Percentiles rank a stretch among this genome's conserved stretches.
phyloP scores from a whole-genome alignment of 2,888 invertebrate genomes.

The Acrocyrtus sp. region DNA sequence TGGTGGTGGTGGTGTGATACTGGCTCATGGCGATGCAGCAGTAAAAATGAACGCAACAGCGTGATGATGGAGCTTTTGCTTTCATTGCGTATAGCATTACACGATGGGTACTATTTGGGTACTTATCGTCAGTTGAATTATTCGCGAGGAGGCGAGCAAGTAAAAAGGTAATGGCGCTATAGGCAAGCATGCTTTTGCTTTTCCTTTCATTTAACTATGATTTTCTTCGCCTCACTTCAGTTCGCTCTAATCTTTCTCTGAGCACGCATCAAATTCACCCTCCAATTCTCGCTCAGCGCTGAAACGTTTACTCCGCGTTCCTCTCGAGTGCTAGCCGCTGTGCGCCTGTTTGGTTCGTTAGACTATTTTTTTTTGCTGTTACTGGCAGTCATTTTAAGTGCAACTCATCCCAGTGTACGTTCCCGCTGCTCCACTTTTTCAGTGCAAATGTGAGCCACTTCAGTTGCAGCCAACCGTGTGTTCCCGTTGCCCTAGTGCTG shows the following conservation, averaged over 20 bases:
- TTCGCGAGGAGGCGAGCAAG: too few relatives aligned
- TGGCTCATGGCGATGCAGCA: too few relatives aligned
- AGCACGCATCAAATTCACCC: constrained; percentile 28
- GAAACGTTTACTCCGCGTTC: not conserved
- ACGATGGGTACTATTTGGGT: too few relatives aligned
- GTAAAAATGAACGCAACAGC: too few relatives aligned
- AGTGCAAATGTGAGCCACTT: not conserved
- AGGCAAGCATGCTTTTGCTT: constrained; percentile 42
- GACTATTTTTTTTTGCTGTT: not conserved
- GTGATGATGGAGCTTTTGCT: too few relatives aligned
- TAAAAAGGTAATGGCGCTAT: too few relatives aligned
- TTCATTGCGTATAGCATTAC: too few relatives aligned
- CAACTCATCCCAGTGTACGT: not conserved
- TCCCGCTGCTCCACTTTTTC: not conserved
- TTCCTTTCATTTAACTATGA: constrained; percentile 43
- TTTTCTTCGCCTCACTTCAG: constrained; percentile 49
- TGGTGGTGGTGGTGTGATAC: too few relatives aligned
- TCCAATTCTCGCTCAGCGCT: not conserved
- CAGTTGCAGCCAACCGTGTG: too few relatives aligned
- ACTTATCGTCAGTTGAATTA: too few relatives aligned
- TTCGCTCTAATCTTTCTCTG: constrained; percentile 50
- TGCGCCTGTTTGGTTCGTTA: too few relatives aligned
- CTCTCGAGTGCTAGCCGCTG: not conserved
- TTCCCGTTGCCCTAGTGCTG: too few relatives aligned
- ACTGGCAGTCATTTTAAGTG: not conserved